Evolutionary conservation across 2,113 vertebrate species (phyloP), one percentile per base, ranked within the genome.

Genomic region (Thamnophis sirtalis): DNA sequence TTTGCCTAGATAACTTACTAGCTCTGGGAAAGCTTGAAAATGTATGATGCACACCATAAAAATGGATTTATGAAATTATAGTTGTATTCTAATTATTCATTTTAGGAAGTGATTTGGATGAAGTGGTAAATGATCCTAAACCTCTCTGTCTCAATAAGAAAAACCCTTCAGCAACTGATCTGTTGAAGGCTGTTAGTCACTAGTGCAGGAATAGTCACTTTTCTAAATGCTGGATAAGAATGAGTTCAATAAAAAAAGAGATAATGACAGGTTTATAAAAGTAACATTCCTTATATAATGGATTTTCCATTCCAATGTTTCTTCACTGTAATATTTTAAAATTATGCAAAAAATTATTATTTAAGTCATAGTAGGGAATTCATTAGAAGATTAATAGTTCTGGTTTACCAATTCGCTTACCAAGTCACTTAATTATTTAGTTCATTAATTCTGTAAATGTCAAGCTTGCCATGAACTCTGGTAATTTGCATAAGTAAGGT

Each of bases 391-490:
- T 97, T 97, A 97, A 98, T 97, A 97, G 96, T 97, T 98, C 95
- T 97, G 96, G 97, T 98, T 98, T 98, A 98, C 96, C 97, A 98
- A 97, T 97, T 97, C 94, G 0, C 97, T 97, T 97, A 97, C 94
- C 96, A 97, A 96, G 97, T 96, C 97, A 97, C 97, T 97, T 98
- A 97, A 98, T 98, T 97, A 97, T 97, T 98, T 97, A 98, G 97
- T 97, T 98, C 97, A 97, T 98, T 98, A 98, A 97, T 97, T 97
- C 96, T 97, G 93, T 96, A 98, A 98, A 98, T 98, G 97, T 97
- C 97, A 98, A 94, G 94, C 96, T 97, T 98, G 96, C 96, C 95
- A 96, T 95, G 96, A 97, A 97, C 97, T 97, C 93, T 84, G 89
- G 93, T 96, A 92, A 97, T 98, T 97, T 98, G 96, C 97, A 97